phyloP scores from a whole-genome alignment of 1,140 invertebrate species.

The Dufourea novaeangliae region DNA sequence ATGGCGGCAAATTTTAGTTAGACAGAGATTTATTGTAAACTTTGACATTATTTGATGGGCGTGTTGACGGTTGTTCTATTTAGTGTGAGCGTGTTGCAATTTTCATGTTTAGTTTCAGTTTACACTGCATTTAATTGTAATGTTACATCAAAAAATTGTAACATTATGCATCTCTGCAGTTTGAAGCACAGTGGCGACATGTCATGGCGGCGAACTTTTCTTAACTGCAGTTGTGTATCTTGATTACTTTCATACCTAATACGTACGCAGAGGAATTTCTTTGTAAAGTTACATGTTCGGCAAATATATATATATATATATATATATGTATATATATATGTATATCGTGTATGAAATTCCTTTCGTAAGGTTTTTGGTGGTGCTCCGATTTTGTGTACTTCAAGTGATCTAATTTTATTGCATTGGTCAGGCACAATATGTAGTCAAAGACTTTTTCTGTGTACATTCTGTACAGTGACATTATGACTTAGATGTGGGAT shows the following conservation, averaged over 20 bases:
- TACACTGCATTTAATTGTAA: not conserved
- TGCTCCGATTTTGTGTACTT: not conserved
- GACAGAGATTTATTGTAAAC: conserved; percentile 59
- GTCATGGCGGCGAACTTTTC: conserved; percentile 72
- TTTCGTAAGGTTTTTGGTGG: not conserved
- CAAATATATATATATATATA: conserved; percentile 30
- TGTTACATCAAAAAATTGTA: conserved; percentile 25
- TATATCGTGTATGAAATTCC: conserved; percentile 25
- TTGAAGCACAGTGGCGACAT: conserved; percentile 58
- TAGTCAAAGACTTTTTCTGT: conserved; percentile 49
- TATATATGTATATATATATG: too few species aligned
- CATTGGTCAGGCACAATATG: conserved; percentile 28
- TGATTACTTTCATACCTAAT: conserved; percentile 51
- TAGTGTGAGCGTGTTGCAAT: not conserved
- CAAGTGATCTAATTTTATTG: conserved; percentile 36
- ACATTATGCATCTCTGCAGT: conserved; percentile 31
- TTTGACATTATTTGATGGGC: not conserved
- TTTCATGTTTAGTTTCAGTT: not conserved
- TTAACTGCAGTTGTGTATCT: conserved; percentile 55
- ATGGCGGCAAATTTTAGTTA: conserved; percentile 76
- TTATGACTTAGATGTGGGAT: conserved; percentile 28
- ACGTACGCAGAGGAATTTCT: conserved; percentile 54
- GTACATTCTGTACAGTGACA: conserved; percentile 31
- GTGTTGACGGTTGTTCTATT: not conserved
- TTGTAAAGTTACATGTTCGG: conserved; percentile 34